Percentiles rank a stretch among this genome's conserved stretches.
Evolutionary conservation across 1,140 invertebrate species (phyloP).

Genomic region (Macrotrachela quadricornifera): DNA sequence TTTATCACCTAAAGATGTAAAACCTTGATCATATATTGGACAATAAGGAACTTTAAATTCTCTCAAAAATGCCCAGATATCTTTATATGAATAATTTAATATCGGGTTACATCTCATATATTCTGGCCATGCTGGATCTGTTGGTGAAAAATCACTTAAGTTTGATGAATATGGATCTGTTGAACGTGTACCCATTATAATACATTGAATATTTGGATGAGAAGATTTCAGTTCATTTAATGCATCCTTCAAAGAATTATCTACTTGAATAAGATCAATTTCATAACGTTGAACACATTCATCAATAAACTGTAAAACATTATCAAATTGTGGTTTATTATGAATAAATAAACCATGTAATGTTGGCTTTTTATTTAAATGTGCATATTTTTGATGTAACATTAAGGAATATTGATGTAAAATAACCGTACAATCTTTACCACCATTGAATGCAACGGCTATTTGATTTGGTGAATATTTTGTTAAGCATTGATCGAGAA

Average conservation of each 20-base stretch:
- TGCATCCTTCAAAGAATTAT: background rate
- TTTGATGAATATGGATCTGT: slow-evolving; percentile 9
- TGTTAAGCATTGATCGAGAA: slow-evolving; percentile 3
- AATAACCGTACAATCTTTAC: slow-evolving; percentile 7
- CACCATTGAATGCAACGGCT: slow-evolving; percentile 8
- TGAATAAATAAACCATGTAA: no score
- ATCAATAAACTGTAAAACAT: no score
- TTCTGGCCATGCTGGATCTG: slow-evolving; percentile 63
- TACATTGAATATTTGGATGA: background rate
- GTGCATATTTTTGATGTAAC: no score
- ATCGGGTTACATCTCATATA: slow-evolving; percentile 66
- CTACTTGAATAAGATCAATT: background rate
- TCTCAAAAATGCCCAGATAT: slow-evolving; percentile 68
- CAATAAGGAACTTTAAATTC: slow-evolving; percentile 60
- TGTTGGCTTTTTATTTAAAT: no score
- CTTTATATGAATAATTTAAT: slow-evolving; percentile 62
- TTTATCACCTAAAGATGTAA: background rate
- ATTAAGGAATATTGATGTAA: background rate
- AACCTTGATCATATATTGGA: slow-evolving; percentile 60
- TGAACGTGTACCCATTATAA: slow-evolving; percentile 4
- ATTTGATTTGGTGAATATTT: background rate
- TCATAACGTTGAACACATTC: background rate
- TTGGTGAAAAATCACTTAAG: slow-evolving; percentile 38
- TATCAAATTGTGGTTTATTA: no score
- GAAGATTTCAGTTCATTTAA: slow-evolving; percentile 1